These are phyloP conservation scores for Parthenolecanium corni DNA, from an alignment of 2,888 invertebrate genomes.

Conservation along the genomic window DNA sequence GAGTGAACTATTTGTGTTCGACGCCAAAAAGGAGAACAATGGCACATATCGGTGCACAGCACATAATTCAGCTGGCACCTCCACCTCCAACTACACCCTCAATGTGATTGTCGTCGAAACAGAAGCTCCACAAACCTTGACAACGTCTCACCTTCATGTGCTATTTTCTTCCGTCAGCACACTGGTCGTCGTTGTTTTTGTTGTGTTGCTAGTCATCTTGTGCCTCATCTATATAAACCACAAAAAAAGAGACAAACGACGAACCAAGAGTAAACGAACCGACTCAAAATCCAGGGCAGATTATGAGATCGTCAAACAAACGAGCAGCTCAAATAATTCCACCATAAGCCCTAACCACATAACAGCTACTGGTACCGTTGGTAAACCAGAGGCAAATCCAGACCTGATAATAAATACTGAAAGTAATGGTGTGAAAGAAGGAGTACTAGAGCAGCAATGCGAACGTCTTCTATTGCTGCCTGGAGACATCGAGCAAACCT, in stretches of 20 bases:
- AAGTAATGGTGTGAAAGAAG: not conserved
- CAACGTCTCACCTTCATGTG: constrained; percentile 15
- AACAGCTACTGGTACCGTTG: not conserved
- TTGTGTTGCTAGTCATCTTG: constrained; percentile 3
- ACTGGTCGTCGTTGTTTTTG: not conserved
- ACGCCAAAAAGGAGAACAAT: constrained; percentile 65
- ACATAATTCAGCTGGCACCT: constrained; percentile 72
- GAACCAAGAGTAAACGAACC: not conserved
- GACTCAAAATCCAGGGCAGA: not conserved
- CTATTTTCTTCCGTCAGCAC: constrained; percentile 23
- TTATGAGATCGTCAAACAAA: constrained; percentile 13
- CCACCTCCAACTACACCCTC: constrained; percentile 69
- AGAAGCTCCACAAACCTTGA: constrained; percentile 5
- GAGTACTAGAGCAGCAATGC: not conserved
- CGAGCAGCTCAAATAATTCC: not conserved
- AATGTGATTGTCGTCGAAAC: constrained; percentile 44
- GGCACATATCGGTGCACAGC: constrained; percentile 77
- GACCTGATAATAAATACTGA: constrained; percentile 19
- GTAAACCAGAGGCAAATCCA: constrained; percentile 2
- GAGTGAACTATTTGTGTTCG: constrained; percentile 66
- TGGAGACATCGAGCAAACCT: constrained; percentile 4
- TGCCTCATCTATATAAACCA: constrained; percentile 2
- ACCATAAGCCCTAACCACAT: not conserved
- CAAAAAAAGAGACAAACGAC: not conserved
- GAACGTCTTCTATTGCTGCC: constrained; percentile 1